Conservation (phyloP, 2,113 vertebrate genomes). For the Leptodactylus fuscus region DNA sequence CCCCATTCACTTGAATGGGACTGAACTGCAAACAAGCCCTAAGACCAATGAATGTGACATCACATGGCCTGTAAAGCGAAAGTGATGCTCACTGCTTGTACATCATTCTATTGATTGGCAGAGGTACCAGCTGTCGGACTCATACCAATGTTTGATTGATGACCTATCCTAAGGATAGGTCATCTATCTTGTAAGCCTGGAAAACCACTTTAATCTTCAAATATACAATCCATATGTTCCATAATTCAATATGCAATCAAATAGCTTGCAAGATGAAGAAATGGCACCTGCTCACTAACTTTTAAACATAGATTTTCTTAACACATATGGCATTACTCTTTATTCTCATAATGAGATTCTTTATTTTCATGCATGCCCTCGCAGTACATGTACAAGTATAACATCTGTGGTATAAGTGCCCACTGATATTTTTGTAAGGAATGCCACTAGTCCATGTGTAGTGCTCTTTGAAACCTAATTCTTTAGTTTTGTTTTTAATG, state of each 20-base stretch:
- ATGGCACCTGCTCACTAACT: not conserved
- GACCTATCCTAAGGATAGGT: too few relatives aligned
- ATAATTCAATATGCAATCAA: not conserved
- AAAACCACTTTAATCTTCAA: too few relatives aligned
- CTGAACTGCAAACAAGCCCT: too few relatives aligned
- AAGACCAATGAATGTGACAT: too few relatives aligned
- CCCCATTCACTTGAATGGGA: too few relatives aligned
- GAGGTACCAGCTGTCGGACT: too few relatives aligned
- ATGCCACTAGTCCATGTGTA: not conserved
- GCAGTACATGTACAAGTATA: not conserved
- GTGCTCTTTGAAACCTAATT: too few relatives aligned
- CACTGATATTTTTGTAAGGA: constrained; percentile 3
- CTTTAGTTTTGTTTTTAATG: constrained; percentile 13
- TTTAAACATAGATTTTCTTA: not conserved
- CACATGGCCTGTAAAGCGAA: too few relatives aligned
- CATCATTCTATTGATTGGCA: too few relatives aligned
- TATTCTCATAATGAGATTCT: not conserved
- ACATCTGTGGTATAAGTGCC: not conserved
- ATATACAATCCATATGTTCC: not conserved
- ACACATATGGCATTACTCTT: not conserved
- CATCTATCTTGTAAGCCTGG: too few relatives aligned
- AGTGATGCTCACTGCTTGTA: too few relatives aligned
- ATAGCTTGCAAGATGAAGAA: not conserved
- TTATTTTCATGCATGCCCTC: not conserved
- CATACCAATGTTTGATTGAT: too few relatives aligned